phyloP scores from a whole-genome alignment of 1,140 invertebrate genomes.

The Pemphigus obesinymphae region DNA sequence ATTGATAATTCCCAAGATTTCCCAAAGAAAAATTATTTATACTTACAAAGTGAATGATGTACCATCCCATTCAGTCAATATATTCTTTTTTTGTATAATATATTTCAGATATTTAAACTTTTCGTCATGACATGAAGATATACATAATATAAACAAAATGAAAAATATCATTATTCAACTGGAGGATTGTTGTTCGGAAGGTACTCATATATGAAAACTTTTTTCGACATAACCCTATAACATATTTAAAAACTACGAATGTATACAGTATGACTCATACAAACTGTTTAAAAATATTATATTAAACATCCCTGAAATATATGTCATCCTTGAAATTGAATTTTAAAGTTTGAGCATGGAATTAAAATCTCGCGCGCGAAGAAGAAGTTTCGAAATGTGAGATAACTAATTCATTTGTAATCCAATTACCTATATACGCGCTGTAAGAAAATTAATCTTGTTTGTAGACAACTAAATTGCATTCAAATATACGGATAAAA shows the following conservation, averaged over 20 bases:
- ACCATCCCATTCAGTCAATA: not conserved
- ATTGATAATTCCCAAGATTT: too few species aligned
- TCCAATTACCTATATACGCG: not conserved
- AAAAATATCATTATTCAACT: conserved; percentile 8
- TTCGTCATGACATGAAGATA: not conserved
- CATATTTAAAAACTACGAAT: not conserved
- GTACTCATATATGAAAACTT: not conserved
- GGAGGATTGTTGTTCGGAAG: not conserved
- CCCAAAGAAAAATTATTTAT: too few species aligned
- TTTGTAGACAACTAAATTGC: not conserved
- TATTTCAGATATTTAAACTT: not conserved
- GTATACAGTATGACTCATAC: not conserved
- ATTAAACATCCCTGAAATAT: not conserved
- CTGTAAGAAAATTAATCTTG: conserved; percentile 2
- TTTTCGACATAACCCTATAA: not conserved
- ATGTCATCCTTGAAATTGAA: not conserved
- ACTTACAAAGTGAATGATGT: too few species aligned
- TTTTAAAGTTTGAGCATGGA: conserved; percentile 1
- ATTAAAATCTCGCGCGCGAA: not conserved
- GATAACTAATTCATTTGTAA: not conserved
- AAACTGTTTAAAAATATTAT: not conserved
- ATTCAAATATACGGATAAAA: not conserved
- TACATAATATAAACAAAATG: not conserved
- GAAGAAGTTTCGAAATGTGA: not conserved
- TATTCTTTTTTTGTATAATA: not conserved